phyloP scores from a whole-genome alignment of 2,888 invertebrate species.

The Apotomis capreana region DNA sequence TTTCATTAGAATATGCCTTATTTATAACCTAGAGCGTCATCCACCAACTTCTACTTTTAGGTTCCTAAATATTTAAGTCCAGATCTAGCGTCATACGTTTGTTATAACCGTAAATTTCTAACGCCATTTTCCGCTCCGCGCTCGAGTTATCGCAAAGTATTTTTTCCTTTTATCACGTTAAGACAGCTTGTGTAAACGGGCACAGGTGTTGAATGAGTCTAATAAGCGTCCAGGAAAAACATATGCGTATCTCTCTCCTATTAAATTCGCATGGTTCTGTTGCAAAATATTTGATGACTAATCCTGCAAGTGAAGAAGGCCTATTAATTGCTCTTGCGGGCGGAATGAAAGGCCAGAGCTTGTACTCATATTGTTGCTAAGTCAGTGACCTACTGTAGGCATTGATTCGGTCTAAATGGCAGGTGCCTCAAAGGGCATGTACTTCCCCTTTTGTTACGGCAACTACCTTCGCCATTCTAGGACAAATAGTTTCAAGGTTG shows the following conservation, averaged over 20 bases:
- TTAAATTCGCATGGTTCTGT: slow-evolving; percentile 22
- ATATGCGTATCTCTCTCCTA: background rate
- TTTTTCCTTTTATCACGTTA: slow-evolving; percentile 61
- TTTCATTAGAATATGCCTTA: slow-evolving; percentile 37
- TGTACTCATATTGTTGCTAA: slow-evolving; percentile 42
- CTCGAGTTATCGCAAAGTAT: slow-evolving; percentile 62
- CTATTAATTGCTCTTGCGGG: slow-evolving; percentile 52
- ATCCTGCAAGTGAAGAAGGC: slow-evolving; percentile 53
- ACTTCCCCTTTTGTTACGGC: slow-evolving; percentile 15
- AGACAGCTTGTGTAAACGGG: slow-evolving; percentile 47
- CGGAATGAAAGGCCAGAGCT: slow-evolving; percentile 51
- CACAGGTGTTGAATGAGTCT: slow-evolving; percentile 15
- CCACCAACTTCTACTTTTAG: slow-evolving; percentile 8
- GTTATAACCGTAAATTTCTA: slow-evolving; percentile 64
- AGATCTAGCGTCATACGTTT: slow-evolving; percentile 40
- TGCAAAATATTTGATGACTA: slow-evolving; percentile 50
- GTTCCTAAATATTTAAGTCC: slow-evolving; percentile 35
- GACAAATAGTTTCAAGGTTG: slow-evolving; percentile 30
- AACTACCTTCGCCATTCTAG: slow-evolving; percentile 9
- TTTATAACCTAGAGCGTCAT: slow-evolving; percentile 17
- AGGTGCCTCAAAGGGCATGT: slow-evolving; percentile 33
- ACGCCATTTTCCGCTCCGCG: slow-evolving; percentile 79
- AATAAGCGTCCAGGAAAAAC: background rate
- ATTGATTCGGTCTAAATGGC: slow-evolving; percentile 35
- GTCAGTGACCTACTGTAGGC: slow-evolving; percentile 49